Conservation (phyloP, 2,888 invertebrate genomes). For the Halictus quadricinctus region DNA sequence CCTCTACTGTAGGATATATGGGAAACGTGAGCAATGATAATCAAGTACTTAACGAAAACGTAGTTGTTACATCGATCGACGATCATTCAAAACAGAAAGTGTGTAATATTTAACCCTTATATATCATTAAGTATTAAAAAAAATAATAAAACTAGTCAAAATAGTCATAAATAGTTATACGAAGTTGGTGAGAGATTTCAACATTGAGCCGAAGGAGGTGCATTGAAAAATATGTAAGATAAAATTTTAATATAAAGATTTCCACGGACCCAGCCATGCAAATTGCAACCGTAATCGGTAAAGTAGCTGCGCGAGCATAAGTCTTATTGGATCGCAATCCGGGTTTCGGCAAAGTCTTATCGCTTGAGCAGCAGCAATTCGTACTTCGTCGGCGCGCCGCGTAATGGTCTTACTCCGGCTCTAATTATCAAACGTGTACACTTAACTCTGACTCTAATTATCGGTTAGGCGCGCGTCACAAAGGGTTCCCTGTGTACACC, state of each 20-base stretch:
- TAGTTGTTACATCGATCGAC: too few relatives aligned
- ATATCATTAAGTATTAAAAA: too few relatives aligned
- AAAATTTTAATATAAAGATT: neutral
- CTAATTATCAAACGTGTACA: conserved; percentile 52
- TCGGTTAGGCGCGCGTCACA: conserved; percentile 36
- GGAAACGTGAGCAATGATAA: too few relatives aligned
- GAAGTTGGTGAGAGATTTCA: too few relatives aligned
- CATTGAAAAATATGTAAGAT: too few relatives aligned
- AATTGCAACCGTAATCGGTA: neutral
- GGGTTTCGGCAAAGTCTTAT: neutral
- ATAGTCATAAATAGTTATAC: too few relatives aligned
- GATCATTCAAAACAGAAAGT: too few relatives aligned
- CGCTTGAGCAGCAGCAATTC: neutral
- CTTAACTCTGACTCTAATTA: conserved; percentile 52
- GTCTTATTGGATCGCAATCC: conserved; percentile 9
- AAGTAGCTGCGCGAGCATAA: neutral
- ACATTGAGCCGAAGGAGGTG: too few relatives aligned
- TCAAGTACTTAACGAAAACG: too few relatives aligned
- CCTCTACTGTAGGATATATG: too few relatives aligned
- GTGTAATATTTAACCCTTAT: too few relatives aligned
- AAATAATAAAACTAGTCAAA: too few relatives aligned
- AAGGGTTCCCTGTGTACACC: conserved; percentile 33
- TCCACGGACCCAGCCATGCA: neutral
- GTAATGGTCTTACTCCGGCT: conserved; percentile 42
- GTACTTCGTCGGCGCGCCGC: conserved; percentile 5